phyloP scores from a whole-genome alignment of 64 coral and sea anemone species.

The Pocillopora damicornis region DNA sequence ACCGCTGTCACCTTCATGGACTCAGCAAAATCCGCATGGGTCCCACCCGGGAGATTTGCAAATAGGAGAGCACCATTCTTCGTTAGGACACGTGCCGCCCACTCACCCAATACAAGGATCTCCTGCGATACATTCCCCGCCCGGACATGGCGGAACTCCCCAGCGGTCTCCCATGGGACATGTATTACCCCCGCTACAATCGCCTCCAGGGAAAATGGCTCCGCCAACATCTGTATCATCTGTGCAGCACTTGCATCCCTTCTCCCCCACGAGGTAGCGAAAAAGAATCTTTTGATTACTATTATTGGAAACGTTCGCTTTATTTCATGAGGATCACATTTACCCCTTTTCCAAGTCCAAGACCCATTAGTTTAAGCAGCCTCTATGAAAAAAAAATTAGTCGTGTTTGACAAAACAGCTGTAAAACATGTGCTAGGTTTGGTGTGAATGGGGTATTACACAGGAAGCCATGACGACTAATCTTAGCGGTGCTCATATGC shows the following conservation, averaged over 20 bases:
- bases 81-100: background rate
- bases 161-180: constrained; percentile 10
- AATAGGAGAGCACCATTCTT: constrained; percentile 13
- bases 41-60: constrained; percentile 19
- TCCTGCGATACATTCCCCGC: constrained; percentile 22
- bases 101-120: constrained; percentile 16
- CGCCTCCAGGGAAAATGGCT: constrained; percentile 1
- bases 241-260: background rate
- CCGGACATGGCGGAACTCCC: background rate
- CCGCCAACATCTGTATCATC: background rate
- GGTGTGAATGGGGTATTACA: too few species aligned
- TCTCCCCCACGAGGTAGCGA: constrained; percentile 13
- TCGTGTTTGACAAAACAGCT: too few species aligned
- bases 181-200: background rate
- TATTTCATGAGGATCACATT: too few species aligned
- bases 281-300: background rate
- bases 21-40: constrained; percentile 36
- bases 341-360: too few species aligned
- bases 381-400: too few species aligned
- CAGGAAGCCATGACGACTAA: too few species aligned
- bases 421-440: too few species aligned
- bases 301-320: too few species aligned
- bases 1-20: background rate
- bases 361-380: too few species aligned
- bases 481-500: background rate